Evolutionary conservation across 2,888 invertebrate species (phyloP), one percentile per base, ranked within the genome.

Genomic region (Dicranocentrus wangi): DNA sequence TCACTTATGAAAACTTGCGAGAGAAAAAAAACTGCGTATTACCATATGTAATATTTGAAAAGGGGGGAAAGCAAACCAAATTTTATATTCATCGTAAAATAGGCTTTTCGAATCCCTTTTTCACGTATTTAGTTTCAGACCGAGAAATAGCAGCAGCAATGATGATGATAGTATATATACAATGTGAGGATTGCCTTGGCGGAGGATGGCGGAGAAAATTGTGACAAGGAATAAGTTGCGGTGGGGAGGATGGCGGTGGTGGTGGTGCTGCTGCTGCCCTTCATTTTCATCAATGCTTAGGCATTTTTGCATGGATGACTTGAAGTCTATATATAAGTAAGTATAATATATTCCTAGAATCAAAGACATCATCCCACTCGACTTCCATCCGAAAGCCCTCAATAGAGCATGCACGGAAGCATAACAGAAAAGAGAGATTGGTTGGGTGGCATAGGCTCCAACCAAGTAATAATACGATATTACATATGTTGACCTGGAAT

Each of bases 401-500:
- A 19, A 17, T n/a, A 13, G 51, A 51, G 8, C 21, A 53, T 17
- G 1, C 2, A 17, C 1, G 21, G 53, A 19, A 53, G 21, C n/a
- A 53, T 39, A 39, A 39, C 8, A 39, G 39, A 39, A 39, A 39
- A 39, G 39, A 13, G 8, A 39, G 39, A 39, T 39, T 8, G 39
- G 39, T 13, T 13, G 39, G 7, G 39, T 8, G 13, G 13, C 39
- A 39, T 39, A 39, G 8, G 39, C 8, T 53, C n/a, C 53, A 15
- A 7, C n/a, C 21, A 43, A 71, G 60, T 71, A 71, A 60, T 43
- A 39, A 25, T 27, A 60, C 28, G 60, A 60, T 43, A 60, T 47
- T 42, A 42, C 27, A 71, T 61, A 72, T 72, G 61, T 63, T 72
- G 72, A 61, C 72, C 72, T 60, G 63, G 39, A 72, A 72, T 72